Base-by-base conservation (phyloP, 2,888 invertebrate species). In the Aleiodes testaceus region DNA sequence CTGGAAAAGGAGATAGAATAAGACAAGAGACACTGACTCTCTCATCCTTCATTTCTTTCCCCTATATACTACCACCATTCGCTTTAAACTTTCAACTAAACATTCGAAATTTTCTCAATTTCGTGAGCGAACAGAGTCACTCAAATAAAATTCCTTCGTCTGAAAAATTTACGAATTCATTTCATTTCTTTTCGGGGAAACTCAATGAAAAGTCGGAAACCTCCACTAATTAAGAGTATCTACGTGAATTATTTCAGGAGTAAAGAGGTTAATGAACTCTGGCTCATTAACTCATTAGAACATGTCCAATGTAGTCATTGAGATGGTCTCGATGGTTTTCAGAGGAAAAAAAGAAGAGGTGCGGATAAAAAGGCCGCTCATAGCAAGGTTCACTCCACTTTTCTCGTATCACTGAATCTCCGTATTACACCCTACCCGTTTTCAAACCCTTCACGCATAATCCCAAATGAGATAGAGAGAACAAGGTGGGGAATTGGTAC, bases 41-140 rank as follows among this genome's bases (percentile, higher is more conserved):
- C 61, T 47, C 66, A 47, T 42, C 55, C 69, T 66, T 49, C 49
- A 11, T 36, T 36, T 36, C 36, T 36, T 11, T 36, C 36, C 11
- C 36, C 36, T 36, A 36, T 36, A n/a, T n/a, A n/a, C n/a, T n/a
- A 36, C 42, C 16, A 42, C 30, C 44, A 36, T 12, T 45, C 49
- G 18, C 68, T 53, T 64, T 44, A 73, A 75, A 73, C 70, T 68
- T 59, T 69, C 63, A 36, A 50, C 72, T 68, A 72, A 76, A 76
- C 73, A 73, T 74, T 74, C 70, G 71, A 72, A 26, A 72, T 70
- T 75, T 73, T 66, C 70, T 72, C 68, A 70, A 55, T 44, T 52
- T 59, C 68, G 26, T 18, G 12, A 16, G 16, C 42, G n/a, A 61
- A 61, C 52, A 45, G 47, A 64, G 26, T 50, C 64, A 66, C 53